phyloP scores from a whole-genome alignment of 2,113 vertebrate species.

The Sinosuthora webbiana region DNA sequence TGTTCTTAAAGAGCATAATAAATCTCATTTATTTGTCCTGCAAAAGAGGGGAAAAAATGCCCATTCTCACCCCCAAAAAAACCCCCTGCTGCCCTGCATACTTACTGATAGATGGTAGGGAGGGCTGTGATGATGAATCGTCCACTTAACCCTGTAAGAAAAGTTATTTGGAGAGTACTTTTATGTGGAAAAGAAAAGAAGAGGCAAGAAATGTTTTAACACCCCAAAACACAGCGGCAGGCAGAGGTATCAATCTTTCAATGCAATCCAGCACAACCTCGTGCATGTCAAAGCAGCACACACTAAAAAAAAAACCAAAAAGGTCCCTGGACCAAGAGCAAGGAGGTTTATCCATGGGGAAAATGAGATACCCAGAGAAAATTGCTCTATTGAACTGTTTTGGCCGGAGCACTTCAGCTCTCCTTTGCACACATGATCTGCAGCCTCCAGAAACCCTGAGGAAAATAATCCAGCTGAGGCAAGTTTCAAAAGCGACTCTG shows the following conservation, averaged over 20 bases:
- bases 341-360: not conserved
- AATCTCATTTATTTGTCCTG: not conserved
- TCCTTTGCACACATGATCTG: not conserved
- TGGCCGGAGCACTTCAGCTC: not conserved
- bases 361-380: not conserved
- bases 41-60: accelerated
- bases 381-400: accelerated
- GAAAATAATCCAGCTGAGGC: not conserved
- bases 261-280: accelerated
- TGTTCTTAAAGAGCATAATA: not conserved
- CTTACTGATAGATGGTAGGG: conserved; percentile 97
- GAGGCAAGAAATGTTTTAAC: not conserved
- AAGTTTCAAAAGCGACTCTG: not conserved
- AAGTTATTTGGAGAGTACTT: not conserved
- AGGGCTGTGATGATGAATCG: conserved; percentile 96
- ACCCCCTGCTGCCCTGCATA: not conserved
- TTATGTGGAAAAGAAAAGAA: not conserved
- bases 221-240: not conserved
- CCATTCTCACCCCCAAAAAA: not conserved
- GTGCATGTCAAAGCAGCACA: not conserved
- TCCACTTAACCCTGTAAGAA: conserved; percentile 87
- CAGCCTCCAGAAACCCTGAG: not conserved
- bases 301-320: not conserved
- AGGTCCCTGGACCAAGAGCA: accelerated
- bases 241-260: not conserved